These are phyloP conservation scores for Lepidurus couesii DNA, from an alignment of 1,140 invertebrate species.

Conservation along the genomic window DNA sequence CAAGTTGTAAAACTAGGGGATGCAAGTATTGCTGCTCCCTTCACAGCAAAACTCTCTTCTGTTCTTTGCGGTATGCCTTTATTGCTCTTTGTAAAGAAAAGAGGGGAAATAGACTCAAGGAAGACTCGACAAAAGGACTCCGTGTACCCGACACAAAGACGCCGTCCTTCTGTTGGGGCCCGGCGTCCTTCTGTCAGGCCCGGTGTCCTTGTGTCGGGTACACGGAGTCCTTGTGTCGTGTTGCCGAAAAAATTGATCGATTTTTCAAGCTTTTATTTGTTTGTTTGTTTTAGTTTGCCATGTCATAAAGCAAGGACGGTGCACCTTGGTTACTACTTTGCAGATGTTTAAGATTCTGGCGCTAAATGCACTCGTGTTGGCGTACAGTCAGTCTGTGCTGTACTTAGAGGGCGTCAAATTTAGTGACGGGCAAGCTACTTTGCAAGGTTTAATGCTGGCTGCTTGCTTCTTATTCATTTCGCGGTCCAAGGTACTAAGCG, in stretches of 20 bases:
- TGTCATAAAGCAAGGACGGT: slow-evolving; percentile 98
- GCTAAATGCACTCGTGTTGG: slow-evolving; percentile 93
- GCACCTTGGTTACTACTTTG: slow-evolving; percentile 95
- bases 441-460: slow-evolving; percentile 89
- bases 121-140: neutral
- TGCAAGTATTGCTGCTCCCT: slow-evolving; percentile 97
- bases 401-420: slow-evolving; percentile 98
- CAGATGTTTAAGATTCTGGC: slow-evolving; percentile 99
- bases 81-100: slow-evolving; percentile 30
- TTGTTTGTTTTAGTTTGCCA: slow-evolving; percentile 87
- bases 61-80: slow-evolving; percentile 81
- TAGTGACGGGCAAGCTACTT: slow-evolving; percentile 92
- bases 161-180: too few relatives aligned
- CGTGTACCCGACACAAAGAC: too few relatives aligned
- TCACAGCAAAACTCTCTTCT: slow-evolving; percentile 95
- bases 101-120: neutral
- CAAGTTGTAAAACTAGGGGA: slow-evolving; percentile 92
- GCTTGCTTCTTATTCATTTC: slow-evolving; percentile 98
- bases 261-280: slow-evolving; percentile 29
- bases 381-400: slow-evolving; percentile 97
- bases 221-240: neutral
- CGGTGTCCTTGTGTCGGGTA: too few relatives aligned
- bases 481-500: slow-evolving; percentile 74
- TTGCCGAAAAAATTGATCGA: neutral
- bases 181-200: too few relatives aligned